These are phyloP conservation scores for Ammodytes dubius DNA, from an alignment of 2,113 vertebrate species.

Conservation along the genomic window DNA sequence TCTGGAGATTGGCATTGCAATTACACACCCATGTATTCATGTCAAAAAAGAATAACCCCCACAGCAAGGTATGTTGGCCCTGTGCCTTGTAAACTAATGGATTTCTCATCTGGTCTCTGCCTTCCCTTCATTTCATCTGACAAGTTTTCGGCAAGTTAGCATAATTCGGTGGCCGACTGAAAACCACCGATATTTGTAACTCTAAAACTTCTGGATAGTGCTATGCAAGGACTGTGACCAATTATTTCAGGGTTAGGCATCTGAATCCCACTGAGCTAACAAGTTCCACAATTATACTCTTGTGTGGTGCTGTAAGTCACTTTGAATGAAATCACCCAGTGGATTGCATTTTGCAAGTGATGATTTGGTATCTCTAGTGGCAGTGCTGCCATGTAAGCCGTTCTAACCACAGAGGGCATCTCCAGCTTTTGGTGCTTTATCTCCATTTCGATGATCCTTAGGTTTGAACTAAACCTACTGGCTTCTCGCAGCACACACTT, in stretches of 20 bases:
- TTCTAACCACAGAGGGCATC: slow-evolving; percentile 59
- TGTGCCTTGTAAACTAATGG: slow-evolving; percentile 44
- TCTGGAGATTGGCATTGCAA: slow-evolving; percentile 52
- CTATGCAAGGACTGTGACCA: neutral
- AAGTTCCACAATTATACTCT: slow-evolving; percentile 21
- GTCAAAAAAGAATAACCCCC: slow-evolving; percentile 48
- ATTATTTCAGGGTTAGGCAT: slow-evolving; percentile 2
- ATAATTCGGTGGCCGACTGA: slow-evolving; percentile 27
- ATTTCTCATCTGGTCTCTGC: slow-evolving; percentile 31
- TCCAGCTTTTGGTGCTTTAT: slow-evolving; percentile 51
- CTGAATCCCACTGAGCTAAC: slow-evolving; percentile 23
- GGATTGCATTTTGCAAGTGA: slow-evolving; percentile 49
- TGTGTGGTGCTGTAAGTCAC: slow-evolving; percentile 11
- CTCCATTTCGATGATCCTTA: slow-evolving; percentile 51
- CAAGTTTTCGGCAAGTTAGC: slow-evolving; percentile 22
- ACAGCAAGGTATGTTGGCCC: slow-evolving; percentile 17
- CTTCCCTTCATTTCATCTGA: slow-evolving; percentile 21
- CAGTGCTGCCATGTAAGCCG: slow-evolving; percentile 48
- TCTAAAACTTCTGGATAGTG: slow-evolving; percentile 30
- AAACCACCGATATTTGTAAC: slow-evolving; percentile 25
- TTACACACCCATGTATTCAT: slow-evolving; percentile 52
- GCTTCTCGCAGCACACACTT: slow-evolving; percentile 23
- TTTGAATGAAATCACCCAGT: slow-evolving; percentile 45
- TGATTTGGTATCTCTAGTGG: slow-evolving; percentile 59
- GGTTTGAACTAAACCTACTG: slow-evolving; percentile 62